These are phyloP conservation scores for Carcinoscorpius rotundicauda DNA, from an alignment of 1,140 invertebrate genomes.

Conservation along the genomic window DNA sequence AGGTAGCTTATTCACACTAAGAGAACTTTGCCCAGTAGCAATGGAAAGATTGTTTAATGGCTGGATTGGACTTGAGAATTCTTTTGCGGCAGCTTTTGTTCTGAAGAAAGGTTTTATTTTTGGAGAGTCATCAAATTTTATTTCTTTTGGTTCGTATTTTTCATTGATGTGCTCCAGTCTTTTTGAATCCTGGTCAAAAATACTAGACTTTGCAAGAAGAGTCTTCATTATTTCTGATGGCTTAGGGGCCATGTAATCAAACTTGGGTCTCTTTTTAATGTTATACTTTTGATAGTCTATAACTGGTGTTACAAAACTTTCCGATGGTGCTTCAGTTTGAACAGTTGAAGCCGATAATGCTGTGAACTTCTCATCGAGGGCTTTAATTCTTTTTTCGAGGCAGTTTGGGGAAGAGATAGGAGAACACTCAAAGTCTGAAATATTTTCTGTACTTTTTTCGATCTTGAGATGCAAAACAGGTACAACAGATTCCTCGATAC, in stretches of 20 bases:
- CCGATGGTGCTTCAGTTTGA: constrained; percentile 17
- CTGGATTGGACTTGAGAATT: constrained; percentile 26
- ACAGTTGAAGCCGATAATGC: constrained; percentile 51
- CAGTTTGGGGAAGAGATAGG: constrained; percentile 31
- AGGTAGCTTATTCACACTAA: constrained; percentile 10
- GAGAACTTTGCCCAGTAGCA: constrained; percentile 8
- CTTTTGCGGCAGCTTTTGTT: constrained; percentile 34
- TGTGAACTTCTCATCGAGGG: constrained; percentile 82
- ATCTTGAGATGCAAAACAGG: neutral
- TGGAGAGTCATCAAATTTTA: constrained; percentile 13
- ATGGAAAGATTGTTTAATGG: constrained; percentile 2
- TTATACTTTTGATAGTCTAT: constrained; percentile 41
- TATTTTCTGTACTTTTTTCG: constrained; percentile 15
- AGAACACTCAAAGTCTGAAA: constrained; percentile 34
- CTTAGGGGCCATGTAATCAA: constrained; percentile 33
- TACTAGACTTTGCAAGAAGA: constrained; percentile 75
- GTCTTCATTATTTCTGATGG: constrained; percentile 89
- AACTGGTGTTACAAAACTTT: constrained; percentile 15
- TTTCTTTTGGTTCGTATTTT: constrained; percentile 61
- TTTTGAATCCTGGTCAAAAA: constrained; percentile 92
- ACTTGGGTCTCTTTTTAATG: constrained; percentile 34
- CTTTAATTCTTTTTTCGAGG: constrained; percentile 74
- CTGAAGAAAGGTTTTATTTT: constrained; percentile 25
- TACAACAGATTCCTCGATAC: neutral
- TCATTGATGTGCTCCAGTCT: constrained; percentile 75